phyloP scores from a whole-genome alignment of 2,797 vertebrate genomes.

The Falco concolor region DNA sequence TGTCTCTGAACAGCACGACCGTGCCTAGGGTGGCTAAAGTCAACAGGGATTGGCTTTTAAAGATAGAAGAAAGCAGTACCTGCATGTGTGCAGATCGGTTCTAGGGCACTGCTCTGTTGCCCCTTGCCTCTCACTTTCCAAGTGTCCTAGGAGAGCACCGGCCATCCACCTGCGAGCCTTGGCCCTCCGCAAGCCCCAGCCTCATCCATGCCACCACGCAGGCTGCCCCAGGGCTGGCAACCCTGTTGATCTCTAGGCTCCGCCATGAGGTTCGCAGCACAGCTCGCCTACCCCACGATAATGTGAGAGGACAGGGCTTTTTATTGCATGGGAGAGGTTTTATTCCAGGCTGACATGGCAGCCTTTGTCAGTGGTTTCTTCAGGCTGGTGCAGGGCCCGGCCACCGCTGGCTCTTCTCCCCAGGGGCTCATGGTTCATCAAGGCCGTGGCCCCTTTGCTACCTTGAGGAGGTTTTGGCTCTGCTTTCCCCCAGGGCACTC shows the following conservation, averaged over 20 bases:
- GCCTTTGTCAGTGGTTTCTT: neutral
- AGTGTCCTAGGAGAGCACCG: rapidly evolving
- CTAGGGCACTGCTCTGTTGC: neutral
- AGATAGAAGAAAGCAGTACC: neutral
- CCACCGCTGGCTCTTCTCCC: neutral
- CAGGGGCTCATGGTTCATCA: neutral
- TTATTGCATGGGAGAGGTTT: neutral
- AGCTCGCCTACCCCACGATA: neutral
- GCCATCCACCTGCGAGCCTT: neutral
- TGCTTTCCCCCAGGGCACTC: neutral
- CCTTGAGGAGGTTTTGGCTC: neutral
- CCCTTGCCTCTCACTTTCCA: neutral
- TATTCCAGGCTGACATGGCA: neutral
- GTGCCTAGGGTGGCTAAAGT: neutral
- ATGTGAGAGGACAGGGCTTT: neutral
- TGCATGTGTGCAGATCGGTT: neutral
- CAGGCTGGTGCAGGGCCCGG: rapidly evolving
- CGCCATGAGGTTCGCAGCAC: rapidly evolving
- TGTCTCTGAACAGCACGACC: neutral
- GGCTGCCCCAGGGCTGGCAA: neutral
- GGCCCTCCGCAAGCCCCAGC: rapidly evolving
- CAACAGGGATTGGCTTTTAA: neutral
- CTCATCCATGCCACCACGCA: neutral
- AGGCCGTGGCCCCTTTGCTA: neutral
- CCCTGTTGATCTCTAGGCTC: neutral